Base-by-base conservation (phyloP, 2,888 invertebrate species). In the Lepetodrilus schrolli region DNA sequence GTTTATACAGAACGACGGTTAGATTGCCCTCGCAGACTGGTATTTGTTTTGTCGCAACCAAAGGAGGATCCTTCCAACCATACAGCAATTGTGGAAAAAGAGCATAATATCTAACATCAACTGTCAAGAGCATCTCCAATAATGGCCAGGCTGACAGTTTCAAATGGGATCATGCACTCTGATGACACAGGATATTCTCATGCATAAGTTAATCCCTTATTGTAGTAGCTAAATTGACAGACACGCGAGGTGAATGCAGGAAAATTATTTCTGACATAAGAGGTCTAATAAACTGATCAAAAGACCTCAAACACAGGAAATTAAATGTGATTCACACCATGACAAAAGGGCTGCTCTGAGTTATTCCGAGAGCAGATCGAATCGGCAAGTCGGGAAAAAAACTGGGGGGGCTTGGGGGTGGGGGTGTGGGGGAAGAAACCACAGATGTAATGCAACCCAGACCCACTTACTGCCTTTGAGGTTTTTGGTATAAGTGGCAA, bases 201-300 rank as follows among this genome's bases (percentile, higher is more conserved):
- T 70, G 70, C 70, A 70, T 70, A 70, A 70, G 34, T 34, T 70
- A 49, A 70, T 70, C 70, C 50, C 20, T 49, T 50, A 70, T 70
- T 70, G 70, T 70, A 26, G n/a, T 49, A 47, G 50, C 49, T 34
- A 70, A 70, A 70, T 70, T 70, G 70, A 70, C 70, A 70, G 49
- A 48, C 70, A 50, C 49, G 50, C 50, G 34, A 48, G 50, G 23
- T 21, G 23, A 8, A 34, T 20, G 50, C 47, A 69, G 37, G 10
- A 34, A 69, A 50, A 49, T 50, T 34, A 20, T 26, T 70, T 36
- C 20, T 49, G 49, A 70, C 70, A 70, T 70, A 26, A 36, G 23
- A 36, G 49, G 36, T 23, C 48, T 50, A 34, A 49, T 21, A 21
- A 30, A 20, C 21, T 48, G 70, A 70, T 70, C 70, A 47, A 70